Percentiles rank a stretch among this genome's conserved stretches.
These are phyloP conservation scores for Nomada ferruginata DNA, from an alignment of 2,888 invertebrate genomes.

Conservation along the genomic window DNA sequence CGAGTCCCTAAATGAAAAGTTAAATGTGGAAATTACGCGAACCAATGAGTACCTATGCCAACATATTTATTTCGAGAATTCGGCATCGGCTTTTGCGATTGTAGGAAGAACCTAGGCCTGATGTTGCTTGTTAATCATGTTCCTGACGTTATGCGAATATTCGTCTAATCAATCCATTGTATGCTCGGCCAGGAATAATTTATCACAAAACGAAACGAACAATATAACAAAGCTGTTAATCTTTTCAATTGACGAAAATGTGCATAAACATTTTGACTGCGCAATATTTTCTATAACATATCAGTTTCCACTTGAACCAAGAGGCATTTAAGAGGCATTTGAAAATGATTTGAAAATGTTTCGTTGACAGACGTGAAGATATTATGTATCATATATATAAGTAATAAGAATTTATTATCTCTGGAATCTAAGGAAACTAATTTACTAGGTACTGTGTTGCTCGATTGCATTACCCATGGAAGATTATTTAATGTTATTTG, in stretches of 20 bases:
- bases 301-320: no score
- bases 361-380: no score
- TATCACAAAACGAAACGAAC: background rate
- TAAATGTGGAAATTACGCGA: conserved; percentile 63
- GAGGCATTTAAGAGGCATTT: no score
- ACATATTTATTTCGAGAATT: conserved; percentile 60
- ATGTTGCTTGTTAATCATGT: conserved; percentile 35
- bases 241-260: background rate
- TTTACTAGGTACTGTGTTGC: background rate
- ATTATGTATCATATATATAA: no score
- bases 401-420: no score
- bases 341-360: no score
- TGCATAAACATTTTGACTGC: no score
- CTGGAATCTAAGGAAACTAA: no score
- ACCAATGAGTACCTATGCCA: conserved; percentile 60
- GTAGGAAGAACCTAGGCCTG: conserved; percentile 13
- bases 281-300: no score
- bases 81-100: conserved; percentile 29
- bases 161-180: background rate
- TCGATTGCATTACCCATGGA: background rate
- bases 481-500: background rate
- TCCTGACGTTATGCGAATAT: background rate
- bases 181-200: background rate
- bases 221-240: background rate
- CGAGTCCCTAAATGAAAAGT: conserved; percentile 52